phyloP scores from a whole-genome alignment of 2,888 invertebrate genomes.

The Synergus umbraculus region DNA sequence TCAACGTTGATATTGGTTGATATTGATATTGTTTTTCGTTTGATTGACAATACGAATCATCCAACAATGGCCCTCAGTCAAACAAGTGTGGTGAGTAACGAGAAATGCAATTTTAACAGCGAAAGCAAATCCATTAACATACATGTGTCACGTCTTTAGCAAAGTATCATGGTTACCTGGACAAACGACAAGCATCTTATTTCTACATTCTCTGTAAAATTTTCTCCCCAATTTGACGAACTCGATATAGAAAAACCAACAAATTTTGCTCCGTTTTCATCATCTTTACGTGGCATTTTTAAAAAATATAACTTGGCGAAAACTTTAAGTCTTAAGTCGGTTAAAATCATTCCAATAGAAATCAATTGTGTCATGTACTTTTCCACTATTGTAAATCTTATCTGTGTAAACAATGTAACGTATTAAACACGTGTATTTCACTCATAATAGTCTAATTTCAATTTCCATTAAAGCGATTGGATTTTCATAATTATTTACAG shows the following conservation, averaged over 20 bases:
- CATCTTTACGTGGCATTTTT: neutral
- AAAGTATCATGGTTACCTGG: conserved; percentile 49
- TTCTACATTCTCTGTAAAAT: neutral
- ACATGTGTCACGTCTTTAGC: conserved; percentile 45
- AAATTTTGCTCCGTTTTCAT: neutral
- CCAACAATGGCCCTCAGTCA: conserved; percentile 85
- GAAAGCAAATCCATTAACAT: conserved; percentile 48
- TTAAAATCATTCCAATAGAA: neutral
- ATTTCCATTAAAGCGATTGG: neutral
- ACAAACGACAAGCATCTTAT: neutral
- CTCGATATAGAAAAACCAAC: no score
- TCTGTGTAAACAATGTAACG: conserved; percentile 30
- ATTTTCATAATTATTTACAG: neutral
- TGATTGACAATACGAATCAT: conserved; percentile 74
- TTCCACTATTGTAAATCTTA: conserved; percentile 21
- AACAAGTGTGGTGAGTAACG: conserved; percentile 82
- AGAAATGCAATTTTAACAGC: conserved; percentile 53
- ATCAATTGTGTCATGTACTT: conserved; percentile 20
- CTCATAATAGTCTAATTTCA: neutral
- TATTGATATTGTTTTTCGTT: conserved; percentile 72
- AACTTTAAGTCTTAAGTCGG: neutral
- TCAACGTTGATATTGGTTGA: conserved; percentile 67
- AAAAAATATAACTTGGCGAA: neutral
- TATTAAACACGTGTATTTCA: conserved; percentile 16
- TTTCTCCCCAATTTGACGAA: neutral